Conservation (phyloP, 2,797 vertebrate genomes). For the Peromyscus nudipes region DNA sequence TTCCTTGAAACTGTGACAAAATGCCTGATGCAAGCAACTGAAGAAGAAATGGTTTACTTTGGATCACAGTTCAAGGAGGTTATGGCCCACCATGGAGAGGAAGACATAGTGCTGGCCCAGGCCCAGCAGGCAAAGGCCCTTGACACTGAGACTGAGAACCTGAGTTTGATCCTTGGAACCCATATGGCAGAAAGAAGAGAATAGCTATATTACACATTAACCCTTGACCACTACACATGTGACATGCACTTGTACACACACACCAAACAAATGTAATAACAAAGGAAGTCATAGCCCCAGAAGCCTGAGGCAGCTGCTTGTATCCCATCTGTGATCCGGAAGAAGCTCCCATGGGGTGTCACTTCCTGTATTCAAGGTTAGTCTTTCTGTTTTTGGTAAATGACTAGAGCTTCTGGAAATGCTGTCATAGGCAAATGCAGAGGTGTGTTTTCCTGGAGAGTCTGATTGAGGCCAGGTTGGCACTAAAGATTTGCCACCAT, state of each 20-base stretch:
- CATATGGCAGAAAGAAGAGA: not conserved
- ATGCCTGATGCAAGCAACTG: too few relatives aligned
- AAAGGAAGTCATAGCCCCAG: not conserved
- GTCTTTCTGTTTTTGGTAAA: not conserved
- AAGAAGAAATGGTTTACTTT: not conserved
- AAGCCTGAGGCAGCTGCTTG: not conserved
- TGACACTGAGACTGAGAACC: not conserved
- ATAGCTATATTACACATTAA: not conserved
- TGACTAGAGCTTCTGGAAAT: not conserved
- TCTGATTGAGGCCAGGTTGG: not conserved
- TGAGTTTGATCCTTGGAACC: not conserved
- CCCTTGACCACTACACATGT: not conserved
- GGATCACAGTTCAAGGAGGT: not conserved
- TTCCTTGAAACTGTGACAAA: not conserved
- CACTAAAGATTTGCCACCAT: too few relatives aligned
- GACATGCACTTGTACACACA: not conserved
- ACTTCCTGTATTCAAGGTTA: not conserved
- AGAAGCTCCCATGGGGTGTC: not conserved
- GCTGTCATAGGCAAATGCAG: not conserved
- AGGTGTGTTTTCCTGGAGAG: not conserved
- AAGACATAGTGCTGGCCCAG: not conserved
- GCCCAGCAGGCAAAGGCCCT: too few relatives aligned
- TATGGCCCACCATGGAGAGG: not conserved
- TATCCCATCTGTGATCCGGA: not conserved
- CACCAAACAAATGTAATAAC: not conserved